Base-by-base conservation (phyloP, 2,797 vertebrate genomes). In the Rhodeus uyekii region DNA sequence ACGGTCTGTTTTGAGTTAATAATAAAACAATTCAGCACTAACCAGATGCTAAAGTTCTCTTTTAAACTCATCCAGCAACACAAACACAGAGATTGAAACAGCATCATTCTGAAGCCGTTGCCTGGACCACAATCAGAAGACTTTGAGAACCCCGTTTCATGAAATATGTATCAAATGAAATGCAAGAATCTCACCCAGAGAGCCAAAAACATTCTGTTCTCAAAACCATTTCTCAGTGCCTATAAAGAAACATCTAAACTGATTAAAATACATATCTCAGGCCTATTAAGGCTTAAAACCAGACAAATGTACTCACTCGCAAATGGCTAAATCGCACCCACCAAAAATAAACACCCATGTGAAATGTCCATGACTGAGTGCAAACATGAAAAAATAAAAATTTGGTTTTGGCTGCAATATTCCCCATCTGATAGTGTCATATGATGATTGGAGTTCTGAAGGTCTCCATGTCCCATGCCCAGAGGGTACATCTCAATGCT, bases 151-250 rank as follows among this genome's bases (percentile, higher is more conserved):
- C 44, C 60, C 22, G 8, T 78, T 82, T 81, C 75, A 86, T 83
- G 48, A 88, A 88, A 88, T 76, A 85, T 80, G 76, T 76, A 87
- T 87, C 29, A 74, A 76, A 72, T 80, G 55, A 81, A 81, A 84
- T 53, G 73, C 58, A 81, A 83, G 64, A 58, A 73, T 73, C 78
- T 84, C 55, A 78, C 27, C 67, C 71, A 74, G 68, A 67, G 65
- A 74, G 39, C 76, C 9, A 38, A 67, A 80, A 77, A 71, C 76
- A 72, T 72, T 78, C 74, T 81, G 77, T 38, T 74, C 67, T 83
- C 67, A 77, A 80, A 86, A 55, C 42, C 18, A 13, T 24, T 6
- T 27, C 63, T 64, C 44, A 72, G 22, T 44, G 39, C 53, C 42
- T 4, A 68, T 64, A 72, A 72, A 72, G 16, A 81, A 46, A 64